Base-by-base conservation (phyloP, 2,797 vertebrate genomes). In the Aotus griseimembra region DNA sequence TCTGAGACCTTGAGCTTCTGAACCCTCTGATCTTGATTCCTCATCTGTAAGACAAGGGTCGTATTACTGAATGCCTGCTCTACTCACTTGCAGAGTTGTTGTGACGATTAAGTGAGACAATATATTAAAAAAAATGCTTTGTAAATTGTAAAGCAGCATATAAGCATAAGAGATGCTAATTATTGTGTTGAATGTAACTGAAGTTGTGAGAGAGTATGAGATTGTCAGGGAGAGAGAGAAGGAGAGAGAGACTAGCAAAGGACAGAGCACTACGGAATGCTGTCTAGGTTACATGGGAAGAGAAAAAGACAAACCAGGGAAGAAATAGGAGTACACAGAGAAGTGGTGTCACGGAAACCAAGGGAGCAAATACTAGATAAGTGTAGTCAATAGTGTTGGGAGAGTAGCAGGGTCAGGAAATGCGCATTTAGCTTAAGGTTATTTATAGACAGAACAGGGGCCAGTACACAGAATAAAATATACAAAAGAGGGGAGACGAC, bases 391-490 rank as follows among this genome's bases (percentile, higher is more conserved):
- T 6, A 64, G 50, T 58, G n/a, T 52, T 70, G 17, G 67, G 75
- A 57, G 75, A 46, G 76, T 86, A 30, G 67, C 5, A 94, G 88
- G n/a, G n/a, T 36, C 57, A 82, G 46, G 46, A 93, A 89, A 81
- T 75, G 11, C 19, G 67, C 64, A 20, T 81, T 67, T 84, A 90
- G 55, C 12, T 39, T 80, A 79, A 92, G 57, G 5, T 79, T 75
- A 86, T 84, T 96, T 88, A 87, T 55, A 94, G 80, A 83, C 30
- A 90, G 70, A 88, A 70, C 20, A 90, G 36, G 36, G 86, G 17
- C 58, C 39, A 92, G 36, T 72, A 84, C 33, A 72, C 9, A 67
- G 15, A 70, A 50, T 80, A 90, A 93, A 94, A 88, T 93, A 67
- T n/a, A 76, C 36, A 80, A 76, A 96, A 94, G 26, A 39, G 24